A percentile compares a stretch with the other conserved stretches of the same genome.
These are phyloP conservation scores for Alcis repandata DNA, from an alignment of 2,888 invertebrate genomes.

Conservation along the genomic window DNA sequence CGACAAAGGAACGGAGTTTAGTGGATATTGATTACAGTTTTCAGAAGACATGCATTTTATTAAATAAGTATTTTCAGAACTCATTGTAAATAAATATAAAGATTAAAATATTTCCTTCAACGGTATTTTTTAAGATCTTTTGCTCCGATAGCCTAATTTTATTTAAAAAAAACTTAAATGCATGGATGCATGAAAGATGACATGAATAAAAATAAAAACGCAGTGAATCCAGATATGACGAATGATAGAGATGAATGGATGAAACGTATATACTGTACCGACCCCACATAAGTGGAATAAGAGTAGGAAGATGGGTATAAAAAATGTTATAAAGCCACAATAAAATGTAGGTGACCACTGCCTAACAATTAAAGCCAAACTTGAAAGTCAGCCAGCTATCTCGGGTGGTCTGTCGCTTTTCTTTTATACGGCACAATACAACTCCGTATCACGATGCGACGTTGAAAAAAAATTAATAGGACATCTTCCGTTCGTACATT, in stretches of 20 bases:
- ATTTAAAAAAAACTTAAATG: too few relatives aligned
- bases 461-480: conserved; percentile 65
- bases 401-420: conserved; percentile 65
- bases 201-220: too few relatives aligned
- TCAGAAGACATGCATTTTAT: background rate
- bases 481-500: conserved; percentile 72
- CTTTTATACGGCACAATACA: conserved; percentile 55
- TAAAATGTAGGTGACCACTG: conserved; percentile 36
- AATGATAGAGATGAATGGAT: too few relatives aligned
- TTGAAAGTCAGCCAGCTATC: conserved; percentile 56
- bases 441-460: conserved; percentile 52
- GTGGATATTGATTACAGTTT: conserved; percentile 21
- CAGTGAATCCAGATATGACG: too few relatives aligned
- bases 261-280: too few relatives aligned
- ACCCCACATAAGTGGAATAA: too few relatives aligned
- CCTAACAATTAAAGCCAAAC: conserved; percentile 54
- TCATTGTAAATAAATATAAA: conserved; percentile 10
- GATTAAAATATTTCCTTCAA: background rate
- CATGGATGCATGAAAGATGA: too few relatives aligned
- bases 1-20: conserved; percentile 25
- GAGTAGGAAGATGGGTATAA: too few relatives aligned
- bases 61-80: conserved; percentile 4
- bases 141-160: conserved; percentile 12
- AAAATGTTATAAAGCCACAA: conserved; percentile 25
- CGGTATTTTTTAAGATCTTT: background rate